Evolutionary conservation across 2,113 vertebrate genomes (phyloP), one percentile per base, ranked within the genome.

Genomic region (Serranochromis macrocephalus): DNA sequence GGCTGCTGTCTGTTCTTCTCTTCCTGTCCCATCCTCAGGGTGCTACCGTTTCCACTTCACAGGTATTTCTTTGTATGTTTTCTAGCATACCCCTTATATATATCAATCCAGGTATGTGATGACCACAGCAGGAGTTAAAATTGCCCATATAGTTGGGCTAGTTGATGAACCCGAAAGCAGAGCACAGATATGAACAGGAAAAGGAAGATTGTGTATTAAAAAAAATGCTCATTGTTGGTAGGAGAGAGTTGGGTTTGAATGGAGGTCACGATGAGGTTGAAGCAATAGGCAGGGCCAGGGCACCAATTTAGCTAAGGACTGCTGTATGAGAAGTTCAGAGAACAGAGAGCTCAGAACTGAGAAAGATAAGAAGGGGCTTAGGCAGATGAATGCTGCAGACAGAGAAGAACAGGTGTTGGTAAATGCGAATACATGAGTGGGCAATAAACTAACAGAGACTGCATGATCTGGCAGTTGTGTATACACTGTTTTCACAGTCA

Each of bases 1-100:
- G 88, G 73, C 90, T 85, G 75, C 85, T 88, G 85, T 85, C 90
- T 92, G 87, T 93, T 89, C 92, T 93, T 91, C 92, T 92, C 93
- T 89, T 91, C 90, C 93, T 93, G 92, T 92, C 90, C 85, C 91
- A 66, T 91, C 91, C 89, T 90, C 86, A 81, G 87, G 90, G 88
- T 86, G 71, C 90, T 82, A 33, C 86, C 61, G 58, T 87, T 84
- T 90, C 68, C 53, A 9, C 86, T 85, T 40, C 71, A 82, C 87
- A 91, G 89, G 93, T 95, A 92, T 90, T 87, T 79, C 21, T 63
- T 78, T 63, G 19, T 58, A 3, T 45, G 57, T 3, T 26, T 26
- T 2, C 21, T 75, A 47, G 6, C 71, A 49, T 42, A 16, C 14
- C 14, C 31, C 40, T 24, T 53, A 31, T 31, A 57, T 3, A 19